Evolutionary conservation across 2,797 vertebrate genomes (phyloP).

Genomic region (Macrochelys suwanniensis): DNA sequence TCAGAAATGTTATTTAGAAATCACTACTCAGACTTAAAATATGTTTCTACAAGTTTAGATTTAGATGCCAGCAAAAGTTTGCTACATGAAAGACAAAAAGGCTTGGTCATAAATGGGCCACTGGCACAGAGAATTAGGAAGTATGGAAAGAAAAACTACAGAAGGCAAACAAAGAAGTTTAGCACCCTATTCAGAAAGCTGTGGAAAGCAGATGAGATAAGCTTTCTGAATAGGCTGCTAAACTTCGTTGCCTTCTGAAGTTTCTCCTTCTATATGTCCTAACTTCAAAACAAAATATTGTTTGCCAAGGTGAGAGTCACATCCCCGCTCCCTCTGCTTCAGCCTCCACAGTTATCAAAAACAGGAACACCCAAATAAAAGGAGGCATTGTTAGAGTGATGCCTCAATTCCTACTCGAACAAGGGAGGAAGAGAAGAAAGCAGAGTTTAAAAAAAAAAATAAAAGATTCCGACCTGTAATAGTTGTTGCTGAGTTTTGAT

Average conservation of each 20-base stretch:
- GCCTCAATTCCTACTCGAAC: background rate
- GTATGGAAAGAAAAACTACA: background rate
- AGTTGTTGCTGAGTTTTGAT: slow-evolving; percentile 95
- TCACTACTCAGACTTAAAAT: background rate
- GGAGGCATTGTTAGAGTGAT: accelerated
- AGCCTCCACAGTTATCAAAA: background rate
- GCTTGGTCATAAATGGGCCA: background rate
- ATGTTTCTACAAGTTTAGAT: background rate
- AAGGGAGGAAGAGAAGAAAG: background rate
- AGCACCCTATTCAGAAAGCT: background rate
- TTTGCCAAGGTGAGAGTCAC: background rate
- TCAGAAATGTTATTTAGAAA: background rate
- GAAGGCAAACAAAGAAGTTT: background rate
- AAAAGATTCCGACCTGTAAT: slow-evolving; percentile 86
- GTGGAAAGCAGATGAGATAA: background rate
- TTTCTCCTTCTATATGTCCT: background rate
- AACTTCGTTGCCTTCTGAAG: background rate
- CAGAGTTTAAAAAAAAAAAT: background rate
- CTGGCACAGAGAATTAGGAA: background rate
- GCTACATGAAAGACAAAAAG: background rate
- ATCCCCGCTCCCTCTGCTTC: background rate
- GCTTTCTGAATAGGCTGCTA: background rate
- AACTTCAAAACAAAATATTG: background rate
- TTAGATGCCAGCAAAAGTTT: background rate
- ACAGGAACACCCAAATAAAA: background rate